These are phyloP conservation scores for Peromyscus aztecus DNA, from an alignment of 2,797 vertebrate species.

Conservation along the genomic window DNA sequence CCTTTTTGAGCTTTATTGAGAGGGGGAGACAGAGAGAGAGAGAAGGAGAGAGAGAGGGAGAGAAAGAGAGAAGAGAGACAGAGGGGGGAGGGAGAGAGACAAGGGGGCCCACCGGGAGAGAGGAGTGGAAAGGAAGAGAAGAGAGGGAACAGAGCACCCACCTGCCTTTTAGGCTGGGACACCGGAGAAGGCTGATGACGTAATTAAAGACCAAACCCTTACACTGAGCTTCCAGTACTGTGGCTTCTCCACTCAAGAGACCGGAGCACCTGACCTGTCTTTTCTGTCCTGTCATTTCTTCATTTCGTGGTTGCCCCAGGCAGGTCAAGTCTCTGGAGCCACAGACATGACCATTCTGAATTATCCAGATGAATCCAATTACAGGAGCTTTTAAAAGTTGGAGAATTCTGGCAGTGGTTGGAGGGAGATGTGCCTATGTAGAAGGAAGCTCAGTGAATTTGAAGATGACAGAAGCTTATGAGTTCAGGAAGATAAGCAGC, in stretches of 20 bases:
- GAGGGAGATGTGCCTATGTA: neutral
- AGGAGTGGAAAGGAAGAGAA: too few relatives aligned
- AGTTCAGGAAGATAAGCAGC: neutral
- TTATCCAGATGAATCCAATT: neutral
- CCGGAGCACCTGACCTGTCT: neutral
- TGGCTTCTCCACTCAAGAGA: neutral
- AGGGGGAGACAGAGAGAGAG: too few relatives aligned
- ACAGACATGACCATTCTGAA: neutral
- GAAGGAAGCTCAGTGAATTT: neutral
- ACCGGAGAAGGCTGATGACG: too few relatives aligned
- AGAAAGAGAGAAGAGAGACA: too few relatives aligned
- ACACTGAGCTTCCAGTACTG: neutral
- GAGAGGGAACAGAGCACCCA: too few relatives aligned
- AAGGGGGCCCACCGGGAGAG: too few relatives aligned
- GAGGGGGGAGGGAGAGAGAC: too few relatives aligned
- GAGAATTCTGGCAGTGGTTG: neutral
- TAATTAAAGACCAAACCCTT: too few relatives aligned
- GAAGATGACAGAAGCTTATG: neutral
- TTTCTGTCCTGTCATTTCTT: neutral
- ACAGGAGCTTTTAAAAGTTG: neutral
- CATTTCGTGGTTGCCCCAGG: neutral
- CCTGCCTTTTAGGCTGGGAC: too few relatives aligned
- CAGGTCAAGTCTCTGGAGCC: neutral
- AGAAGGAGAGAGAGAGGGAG: too few relatives aligned
- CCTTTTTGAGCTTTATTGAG: too few relatives aligned